Conservation (phyloP, 1,140 invertebrate species). For the Thrips palmi region DNA sequence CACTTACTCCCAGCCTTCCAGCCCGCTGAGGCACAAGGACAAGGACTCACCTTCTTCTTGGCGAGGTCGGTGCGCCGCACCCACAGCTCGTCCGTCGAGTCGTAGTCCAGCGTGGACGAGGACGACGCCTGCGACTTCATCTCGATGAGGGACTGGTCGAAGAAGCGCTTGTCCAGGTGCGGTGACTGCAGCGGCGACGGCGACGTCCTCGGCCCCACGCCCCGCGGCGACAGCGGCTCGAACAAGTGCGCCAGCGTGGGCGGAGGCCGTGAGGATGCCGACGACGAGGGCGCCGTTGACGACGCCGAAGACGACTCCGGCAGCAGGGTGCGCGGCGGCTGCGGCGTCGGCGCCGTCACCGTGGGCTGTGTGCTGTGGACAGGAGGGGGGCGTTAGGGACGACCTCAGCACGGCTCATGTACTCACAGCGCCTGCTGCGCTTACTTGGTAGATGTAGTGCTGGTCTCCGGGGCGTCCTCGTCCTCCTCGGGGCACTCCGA, state of each 20-base stretch:
- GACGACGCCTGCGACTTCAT: slow-evolving; percentile 54
- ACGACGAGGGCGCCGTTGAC: slow-evolving; percentile 27
- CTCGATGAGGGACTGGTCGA: slow-evolving; percentile 60
- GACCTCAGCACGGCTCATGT: background rate
- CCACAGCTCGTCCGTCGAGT: slow-evolving; percentile 47
- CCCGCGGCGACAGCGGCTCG: slow-evolving; percentile 16
- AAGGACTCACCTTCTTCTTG: slow-evolving; percentile 21
- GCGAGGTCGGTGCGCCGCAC: slow-evolving; percentile 34
- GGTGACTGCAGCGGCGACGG: slow-evolving; percentile 32
- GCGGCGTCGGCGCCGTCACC: slow-evolving; percentile 5
- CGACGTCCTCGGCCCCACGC: slow-evolving; percentile 13
- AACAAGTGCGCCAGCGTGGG: slow-evolving; percentile 23
- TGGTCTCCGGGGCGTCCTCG: slow-evolving; percentile 24
- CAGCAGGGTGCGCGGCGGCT: slow-evolving; percentile 21
- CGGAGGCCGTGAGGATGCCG: slow-evolving; percentile 20
- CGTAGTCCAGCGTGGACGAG: slow-evolving; percentile 35
- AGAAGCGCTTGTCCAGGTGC: slow-evolving; percentile 59
- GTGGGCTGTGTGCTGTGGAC: background rate
- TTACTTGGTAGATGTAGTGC: background rate
- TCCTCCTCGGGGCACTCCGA: slow-evolving; percentile 68
- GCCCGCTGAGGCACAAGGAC: background rate
- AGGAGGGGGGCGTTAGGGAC: background rate
- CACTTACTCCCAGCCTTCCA: too few species aligned
- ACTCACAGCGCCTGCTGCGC: background rate
- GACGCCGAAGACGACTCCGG: slow-evolving; percentile 30